phyloP scores from a whole-genome alignment of 2,888 invertebrate species.

The Sarcophaga variegata region DNA sequence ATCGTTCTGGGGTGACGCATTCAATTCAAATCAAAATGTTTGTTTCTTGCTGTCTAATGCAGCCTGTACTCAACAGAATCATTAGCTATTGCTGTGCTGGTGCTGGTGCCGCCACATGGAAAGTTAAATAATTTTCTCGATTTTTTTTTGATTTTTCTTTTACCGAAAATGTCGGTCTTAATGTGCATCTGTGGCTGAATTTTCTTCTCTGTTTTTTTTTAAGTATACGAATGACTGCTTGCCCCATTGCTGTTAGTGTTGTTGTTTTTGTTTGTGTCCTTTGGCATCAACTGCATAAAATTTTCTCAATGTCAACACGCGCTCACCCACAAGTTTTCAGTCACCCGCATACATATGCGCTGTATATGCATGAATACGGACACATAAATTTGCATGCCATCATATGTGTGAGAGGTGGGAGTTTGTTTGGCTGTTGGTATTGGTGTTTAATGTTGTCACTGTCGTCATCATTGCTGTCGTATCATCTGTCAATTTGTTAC shows the following conservation, averaged over 20 bases:
- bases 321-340: constrained; percentile 5
- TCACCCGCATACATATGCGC: not conserved
- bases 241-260: not conserved
- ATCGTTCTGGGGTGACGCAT: no score
- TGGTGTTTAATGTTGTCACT: constrained; percentile 31
- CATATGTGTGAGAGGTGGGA: not conserved
- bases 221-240: no score
- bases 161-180: constrained; percentile 29
- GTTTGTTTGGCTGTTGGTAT: not conserved
- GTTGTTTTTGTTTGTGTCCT: constrained; percentile 16
- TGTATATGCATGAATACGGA: constrained; percentile 17
- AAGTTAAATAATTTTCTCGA: constrained; percentile 7
- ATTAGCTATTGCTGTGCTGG: not conserved
- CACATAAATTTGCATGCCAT: constrained; percentile 27
- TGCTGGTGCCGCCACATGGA: constrained; percentile 37
- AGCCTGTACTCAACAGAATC: not conserved
- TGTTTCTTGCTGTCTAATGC: not conserved
- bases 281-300: constrained; percentile 61
- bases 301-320: constrained; percentile 56
- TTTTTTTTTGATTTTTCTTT: no score
- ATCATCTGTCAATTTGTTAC: constrained; percentile 37
- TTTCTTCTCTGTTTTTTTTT: not conserved
- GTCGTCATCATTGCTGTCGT: constrained; percentile 29
- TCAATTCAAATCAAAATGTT: no score
- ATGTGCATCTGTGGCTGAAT: constrained; percentile 42